Conservation (phyloP, 2,888 invertebrate species). For the Sarcophaga subvicina region DNA sequence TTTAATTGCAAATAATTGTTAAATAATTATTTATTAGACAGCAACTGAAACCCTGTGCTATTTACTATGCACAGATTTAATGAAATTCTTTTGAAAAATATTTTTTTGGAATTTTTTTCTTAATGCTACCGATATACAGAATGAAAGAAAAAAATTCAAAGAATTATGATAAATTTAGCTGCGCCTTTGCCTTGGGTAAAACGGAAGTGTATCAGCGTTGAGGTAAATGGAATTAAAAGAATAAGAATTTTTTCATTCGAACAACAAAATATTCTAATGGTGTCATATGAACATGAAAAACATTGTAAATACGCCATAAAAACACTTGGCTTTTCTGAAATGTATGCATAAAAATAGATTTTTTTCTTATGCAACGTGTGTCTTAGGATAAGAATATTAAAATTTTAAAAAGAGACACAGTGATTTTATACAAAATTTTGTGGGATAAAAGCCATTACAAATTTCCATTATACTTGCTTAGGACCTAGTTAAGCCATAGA, state of each 20-base stretch:
- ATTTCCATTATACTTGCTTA: too few species aligned
- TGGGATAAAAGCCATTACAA: too few species aligned
- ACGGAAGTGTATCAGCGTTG: not conserved
- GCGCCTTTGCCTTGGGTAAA: not conserved
- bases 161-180: not conserved
- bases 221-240: not conserved
- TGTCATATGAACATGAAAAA: constrained; percentile 41
- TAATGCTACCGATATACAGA: not conserved
- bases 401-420: not conserved
- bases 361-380: not conserved
- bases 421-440: not conserved
- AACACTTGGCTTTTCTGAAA: not conserved
- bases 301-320: not conserved
- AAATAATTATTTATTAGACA: constrained; percentile 28
- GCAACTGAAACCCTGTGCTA: not conserved
- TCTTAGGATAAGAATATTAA: not conserved
- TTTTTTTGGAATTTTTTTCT: not conserved
- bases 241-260: not conserved
- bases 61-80: not conserved
- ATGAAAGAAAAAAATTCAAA: not conserved
- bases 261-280: constrained; percentile 32
- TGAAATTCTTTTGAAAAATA: not conserved
- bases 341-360: not conserved
- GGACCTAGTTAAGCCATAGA: too few species aligned
- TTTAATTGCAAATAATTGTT: constrained; percentile 60